A percentile compares a stretch with the other conserved stretches of the same genome.
phyloP scores from a whole-genome alignment of 2,113 vertebrate species.

The Columba janthina region DNA sequence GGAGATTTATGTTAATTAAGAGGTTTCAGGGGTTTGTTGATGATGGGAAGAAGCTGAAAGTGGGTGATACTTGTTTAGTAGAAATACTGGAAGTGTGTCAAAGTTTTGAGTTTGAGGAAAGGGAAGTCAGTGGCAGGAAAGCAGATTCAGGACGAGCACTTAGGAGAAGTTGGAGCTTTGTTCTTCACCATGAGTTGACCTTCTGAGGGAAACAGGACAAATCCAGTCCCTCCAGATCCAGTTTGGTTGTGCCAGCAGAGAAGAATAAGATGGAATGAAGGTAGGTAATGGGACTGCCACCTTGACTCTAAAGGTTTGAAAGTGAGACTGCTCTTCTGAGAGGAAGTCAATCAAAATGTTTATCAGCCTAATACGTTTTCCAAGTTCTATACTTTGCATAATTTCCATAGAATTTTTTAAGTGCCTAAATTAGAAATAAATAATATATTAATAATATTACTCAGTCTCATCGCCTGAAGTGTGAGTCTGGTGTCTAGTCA shows the following conservation, averaged over 20 bases:
- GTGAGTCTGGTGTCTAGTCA: neutral
- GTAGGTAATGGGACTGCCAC: neutral
- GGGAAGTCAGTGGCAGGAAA: neutral
- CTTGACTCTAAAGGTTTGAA: neutral
- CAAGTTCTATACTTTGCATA: neutral
- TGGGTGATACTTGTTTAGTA: neutral
- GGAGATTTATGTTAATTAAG: neutral
- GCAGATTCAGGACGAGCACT: neutral
- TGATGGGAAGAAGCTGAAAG: neutral
- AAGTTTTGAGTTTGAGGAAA: neutral
- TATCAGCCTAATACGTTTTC: neutral
- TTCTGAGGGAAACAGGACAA: neutral
- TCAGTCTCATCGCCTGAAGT: neutral
- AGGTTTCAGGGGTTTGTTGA: neutral
- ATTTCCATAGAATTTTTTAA: neutral
- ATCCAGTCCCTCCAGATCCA: neutral
- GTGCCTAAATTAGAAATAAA: neutral
- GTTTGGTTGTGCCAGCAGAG: neutral
- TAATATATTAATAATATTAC: neutral
- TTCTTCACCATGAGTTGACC: neutral
- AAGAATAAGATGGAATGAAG: neutral
- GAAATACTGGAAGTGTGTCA: neutral
- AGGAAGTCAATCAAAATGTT: neutral
- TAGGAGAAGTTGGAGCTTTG: neutral
- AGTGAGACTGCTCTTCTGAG: neutral